Evolutionary conservation across 2,797 vertebrate species (phyloP), one percentile per base, ranked within the genome.

Genomic region (Coracias cyanogaster): DNA sequence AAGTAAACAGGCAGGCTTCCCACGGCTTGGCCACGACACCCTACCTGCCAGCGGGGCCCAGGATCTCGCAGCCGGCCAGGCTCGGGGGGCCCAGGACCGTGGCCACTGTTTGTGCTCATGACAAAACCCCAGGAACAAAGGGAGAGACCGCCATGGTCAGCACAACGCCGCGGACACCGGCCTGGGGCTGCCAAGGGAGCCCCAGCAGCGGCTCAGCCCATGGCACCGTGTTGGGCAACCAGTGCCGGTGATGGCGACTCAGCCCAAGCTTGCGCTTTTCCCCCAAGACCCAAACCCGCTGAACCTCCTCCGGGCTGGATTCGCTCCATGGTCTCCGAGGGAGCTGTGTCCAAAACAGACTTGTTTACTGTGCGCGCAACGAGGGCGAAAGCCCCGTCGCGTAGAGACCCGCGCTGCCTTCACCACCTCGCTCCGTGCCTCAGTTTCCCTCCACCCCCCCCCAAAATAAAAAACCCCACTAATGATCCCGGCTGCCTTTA

Each of bases 81-180:
- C 15, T 26, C 29, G 35, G 86, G 81, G 70, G 48, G 28, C 76
- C 74, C 52, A 3, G 6, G 7, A 8, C 48, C 3, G 6, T 39
- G 20, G 52, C 48, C 4, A 65, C 80, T 46, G 26, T 22, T 64
- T 55, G 89, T 0, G 43, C 94, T 69, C 82, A 7, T 25, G 12
- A 94, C 76, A 87, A 96, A 92, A 92, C 84, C 9, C 28, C 0
- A 48, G 51, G 86, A 91, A 96, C 93, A 97, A 96, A 94, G 78
- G 89, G 3, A 78, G 65, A 78, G 94, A 82, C 11, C 60, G 96
- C 64, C 72, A 2, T n/a, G 91, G 76, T 96, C 96, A 96, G 96
- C 96, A 95, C 90, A 96, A 94, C 73, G 62, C 70, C 13, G 37
- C 6, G 49, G 90, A 82, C 41, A 57, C 29, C 19, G 19, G 65